phyloP scores from a whole-genome alignment of 2,888 invertebrate species.

The Lypha dubia region DNA sequence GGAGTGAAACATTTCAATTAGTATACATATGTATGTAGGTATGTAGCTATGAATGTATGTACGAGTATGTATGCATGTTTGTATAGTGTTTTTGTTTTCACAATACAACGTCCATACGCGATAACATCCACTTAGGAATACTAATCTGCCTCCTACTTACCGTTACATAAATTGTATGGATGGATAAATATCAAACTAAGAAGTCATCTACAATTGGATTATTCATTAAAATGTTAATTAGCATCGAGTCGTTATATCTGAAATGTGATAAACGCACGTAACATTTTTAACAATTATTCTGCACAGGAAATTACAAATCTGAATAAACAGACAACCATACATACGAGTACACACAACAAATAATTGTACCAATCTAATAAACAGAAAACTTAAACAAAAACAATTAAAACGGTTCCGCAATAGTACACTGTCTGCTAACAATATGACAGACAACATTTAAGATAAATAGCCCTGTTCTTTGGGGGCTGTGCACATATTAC shows the following conservation, averaged over 20 bases:
- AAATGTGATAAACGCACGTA: constrained; percentile 1
- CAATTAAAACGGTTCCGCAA: neutral
- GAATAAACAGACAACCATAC: neutral
- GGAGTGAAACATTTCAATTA: constrained; percentile 44
- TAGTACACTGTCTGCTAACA: no score
- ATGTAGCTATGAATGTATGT: no score
- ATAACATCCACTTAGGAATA: neutral
- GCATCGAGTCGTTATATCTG: neutral
- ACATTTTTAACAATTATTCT: neutral
- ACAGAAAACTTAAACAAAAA: neutral
- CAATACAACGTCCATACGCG: neutral
- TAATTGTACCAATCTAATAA: neutral
- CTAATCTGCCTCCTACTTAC: neutral
- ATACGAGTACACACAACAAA: neutral
- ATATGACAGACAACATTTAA: no score
- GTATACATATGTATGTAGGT: neutral
- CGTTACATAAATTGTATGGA: constrained; percentile 13
- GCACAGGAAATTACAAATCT: constrained; percentile 5
- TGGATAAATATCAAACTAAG: constrained; percentile 13
- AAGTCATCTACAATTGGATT: constrained; percentile 37
- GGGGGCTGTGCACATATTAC: no score
- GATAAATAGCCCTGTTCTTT: no score
- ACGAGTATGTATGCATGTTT: neutral
- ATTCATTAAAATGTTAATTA: constrained; percentile 50
- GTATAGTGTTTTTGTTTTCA: neutral